Evolutionary conservation across 1,140 invertebrate genomes (phyloP).

Genomic region (Psix sp.): DNA sequence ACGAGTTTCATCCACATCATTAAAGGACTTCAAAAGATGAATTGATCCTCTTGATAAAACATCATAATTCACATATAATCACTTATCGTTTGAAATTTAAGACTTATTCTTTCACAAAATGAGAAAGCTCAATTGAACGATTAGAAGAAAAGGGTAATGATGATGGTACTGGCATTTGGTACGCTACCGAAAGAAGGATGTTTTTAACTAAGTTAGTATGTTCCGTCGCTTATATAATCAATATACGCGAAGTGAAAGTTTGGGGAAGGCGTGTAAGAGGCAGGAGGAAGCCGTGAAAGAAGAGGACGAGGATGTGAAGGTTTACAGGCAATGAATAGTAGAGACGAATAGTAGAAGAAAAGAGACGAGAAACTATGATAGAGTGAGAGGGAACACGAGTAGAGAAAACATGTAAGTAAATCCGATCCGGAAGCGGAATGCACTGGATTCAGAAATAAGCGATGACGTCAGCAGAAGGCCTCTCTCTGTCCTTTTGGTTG

Average conservation of each 20-base stretch:
- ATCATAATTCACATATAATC: too few species aligned
- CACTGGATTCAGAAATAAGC: conserved; percentile 42
- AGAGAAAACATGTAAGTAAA: conserved; percentile 38
- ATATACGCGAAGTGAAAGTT: conserved; percentile 60
- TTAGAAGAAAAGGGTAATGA: too few species aligned
- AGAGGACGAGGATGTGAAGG: conserved; percentile 32
- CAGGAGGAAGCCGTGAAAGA: conserved; percentile 41
- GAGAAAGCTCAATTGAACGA: too few species aligned
- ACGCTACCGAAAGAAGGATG: conserved; percentile 54
- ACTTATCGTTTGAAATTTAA: too few species aligned
- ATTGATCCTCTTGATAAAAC: too few species aligned
- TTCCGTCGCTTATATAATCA: conserved; percentile 65
- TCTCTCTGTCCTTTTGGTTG: conserved; percentile 30
- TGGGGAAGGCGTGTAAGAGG: conserved; percentile 44
- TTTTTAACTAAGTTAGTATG: conserved; percentile 65
- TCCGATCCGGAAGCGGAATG: conserved; percentile 28
- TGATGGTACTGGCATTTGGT: conserved; percentile 44
- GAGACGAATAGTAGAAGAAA: conserved; percentile 7
- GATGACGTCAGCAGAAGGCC: conserved; percentile 58
- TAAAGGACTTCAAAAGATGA: too few species aligned
- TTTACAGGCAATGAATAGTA: conserved; percentile 18
- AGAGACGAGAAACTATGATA: background rate
- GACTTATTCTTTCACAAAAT: too few species aligned
- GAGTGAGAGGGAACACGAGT: background rate
- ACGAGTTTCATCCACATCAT: too few species aligned